Evolutionary conservation across 2,113 vertebrate genomes (phyloP), one percentile per base, ranked within the genome.

Genomic region (Pristiophorus japonicus): DNA sequence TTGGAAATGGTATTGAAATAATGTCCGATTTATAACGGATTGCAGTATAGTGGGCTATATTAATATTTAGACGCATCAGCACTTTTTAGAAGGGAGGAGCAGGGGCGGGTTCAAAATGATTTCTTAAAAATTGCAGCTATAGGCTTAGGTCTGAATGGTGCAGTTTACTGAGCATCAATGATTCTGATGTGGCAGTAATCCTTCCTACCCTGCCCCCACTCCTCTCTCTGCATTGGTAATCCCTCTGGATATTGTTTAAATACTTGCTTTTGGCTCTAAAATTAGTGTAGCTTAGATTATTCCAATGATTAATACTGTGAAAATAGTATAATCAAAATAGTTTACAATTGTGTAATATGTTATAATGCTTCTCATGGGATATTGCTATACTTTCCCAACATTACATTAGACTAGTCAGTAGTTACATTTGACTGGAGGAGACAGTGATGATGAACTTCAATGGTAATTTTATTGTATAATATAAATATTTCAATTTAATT

Each of bases 111-210:
- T 70, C 65, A 94, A 73, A 94, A 51, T 94, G 38, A 94, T 51
- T 67, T 47, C 42, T 27, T 70, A 94, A 94, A 94, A 94, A 24
- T 67, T 70, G 66, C 93, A 73, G 91, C n/a, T 73, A 34, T 4
- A 34, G 22, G 63, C 42, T 94, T 38, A 30, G 42, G 63, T 67
- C 42, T 45, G 63, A 94, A 94, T 66, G 62, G 92, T 94, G 93
- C 93, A 70, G 66, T 94, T 94, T 47, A 70, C 92, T 70, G 66
- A 94, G 66, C 93, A 94, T 94, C 92, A 47, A 70, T 94, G 93
- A 47, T 73, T 94, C 65, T 94, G 93, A 51, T 94, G 93, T 94
- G 93, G 93, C 93, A 12, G 63, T 94, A 66, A 94, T 70, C 65
- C 65, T 90, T 67, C 38, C n/a, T 34, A 30, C 93, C 93, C 93